A percentile compares a stretch with the other conserved stretches of the same genome.
phyloP scores from a whole-genome alignment of 2,113 vertebrate genomes.

The Zosterops borbonicus region DNA sequence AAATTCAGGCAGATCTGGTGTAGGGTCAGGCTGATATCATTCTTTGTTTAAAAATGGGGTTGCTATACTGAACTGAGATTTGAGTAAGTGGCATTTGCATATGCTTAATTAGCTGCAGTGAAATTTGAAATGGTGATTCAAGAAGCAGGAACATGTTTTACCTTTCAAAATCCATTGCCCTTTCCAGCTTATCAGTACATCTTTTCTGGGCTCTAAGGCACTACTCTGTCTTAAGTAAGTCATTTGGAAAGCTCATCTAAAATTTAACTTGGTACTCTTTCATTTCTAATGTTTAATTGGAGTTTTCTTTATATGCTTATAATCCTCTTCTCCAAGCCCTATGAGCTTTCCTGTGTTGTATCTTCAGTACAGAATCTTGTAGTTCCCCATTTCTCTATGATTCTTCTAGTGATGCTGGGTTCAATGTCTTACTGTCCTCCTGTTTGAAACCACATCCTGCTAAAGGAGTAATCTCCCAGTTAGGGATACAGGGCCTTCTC shows the following conservation, averaged over 20 bases:
- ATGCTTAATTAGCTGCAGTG: background rate
- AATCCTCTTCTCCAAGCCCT: background rate
- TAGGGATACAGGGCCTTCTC: background rate
- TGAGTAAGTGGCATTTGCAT: background rate
- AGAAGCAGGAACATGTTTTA: background rate
- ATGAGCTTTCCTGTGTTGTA: background rate
- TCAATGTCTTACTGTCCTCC: background rate
- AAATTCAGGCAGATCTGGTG: background rate
- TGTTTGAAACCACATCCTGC: constrained; percentile 1
- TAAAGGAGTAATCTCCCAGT: background rate
- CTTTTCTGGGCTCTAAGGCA: background rate
- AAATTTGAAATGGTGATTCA: background rate
- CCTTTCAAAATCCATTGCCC: background rate
- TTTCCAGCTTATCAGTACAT: background rate
- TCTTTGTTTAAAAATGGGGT: background rate
- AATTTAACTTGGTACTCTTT: background rate
- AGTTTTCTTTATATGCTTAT: background rate
- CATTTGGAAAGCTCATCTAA: background rate
- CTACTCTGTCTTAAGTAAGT: background rate
- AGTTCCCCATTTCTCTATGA: background rate
- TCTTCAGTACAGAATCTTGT: background rate
- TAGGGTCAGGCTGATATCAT: background rate
- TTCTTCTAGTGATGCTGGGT: background rate
- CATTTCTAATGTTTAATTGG: background rate
- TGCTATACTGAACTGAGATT: background rate